phyloP scores from a whole-genome alignment of 35 echinoderm and acorn worm species.

The Eucidaris tribuloides region DNA sequence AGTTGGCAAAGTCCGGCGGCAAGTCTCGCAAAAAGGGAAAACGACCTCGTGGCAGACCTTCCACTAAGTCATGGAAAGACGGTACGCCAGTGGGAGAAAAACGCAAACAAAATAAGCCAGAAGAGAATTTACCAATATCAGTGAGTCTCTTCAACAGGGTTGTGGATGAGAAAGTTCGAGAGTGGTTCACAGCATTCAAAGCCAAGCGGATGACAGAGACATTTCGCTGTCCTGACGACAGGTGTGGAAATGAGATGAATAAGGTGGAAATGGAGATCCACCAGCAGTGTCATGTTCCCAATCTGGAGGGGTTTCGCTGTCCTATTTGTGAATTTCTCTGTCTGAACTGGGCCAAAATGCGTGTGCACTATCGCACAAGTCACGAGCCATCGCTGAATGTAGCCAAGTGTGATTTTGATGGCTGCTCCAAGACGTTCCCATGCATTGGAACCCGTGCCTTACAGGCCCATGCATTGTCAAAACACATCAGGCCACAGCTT shows the following conservation, averaged over 20 bases:
- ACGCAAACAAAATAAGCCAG: background rate
- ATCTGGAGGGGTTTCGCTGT: constrained; percentile 76
- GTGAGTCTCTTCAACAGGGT: constrained; percentile 1
- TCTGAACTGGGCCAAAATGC: constrained; percentile 79
- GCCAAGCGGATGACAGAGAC: background rate
- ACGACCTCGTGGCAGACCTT: background rate
- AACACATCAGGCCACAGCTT: constrained; percentile 53
- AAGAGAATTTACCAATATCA: constrained; percentile 1
- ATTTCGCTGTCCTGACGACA: background rate
- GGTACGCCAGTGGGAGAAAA: too few species aligned
- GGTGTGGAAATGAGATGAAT: constrained; percentile 22
- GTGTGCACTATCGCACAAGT: constrained; percentile 49
- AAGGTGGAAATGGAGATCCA: constrained; percentile 48
- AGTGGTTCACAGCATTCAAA: constrained; percentile 11
- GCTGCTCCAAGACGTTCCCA: constrained; percentile 38
- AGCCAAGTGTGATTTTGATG: constrained; percentile 44
- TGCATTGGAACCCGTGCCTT: constrained; percentile 32
- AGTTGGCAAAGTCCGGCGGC: background rate
- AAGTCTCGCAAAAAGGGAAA: background rate
- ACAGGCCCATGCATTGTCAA: constrained; percentile 52
- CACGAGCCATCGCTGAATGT: constrained; percentile 36
- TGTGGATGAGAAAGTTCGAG: background rate
- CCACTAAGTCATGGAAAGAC: too few species aligned
- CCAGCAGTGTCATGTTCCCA: constrained; percentile 48
- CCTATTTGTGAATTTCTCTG: constrained; percentile 38